Conservation (phyloP, 2,113 vertebrate species). For the Oncorhynchus mykiss region DNA sequence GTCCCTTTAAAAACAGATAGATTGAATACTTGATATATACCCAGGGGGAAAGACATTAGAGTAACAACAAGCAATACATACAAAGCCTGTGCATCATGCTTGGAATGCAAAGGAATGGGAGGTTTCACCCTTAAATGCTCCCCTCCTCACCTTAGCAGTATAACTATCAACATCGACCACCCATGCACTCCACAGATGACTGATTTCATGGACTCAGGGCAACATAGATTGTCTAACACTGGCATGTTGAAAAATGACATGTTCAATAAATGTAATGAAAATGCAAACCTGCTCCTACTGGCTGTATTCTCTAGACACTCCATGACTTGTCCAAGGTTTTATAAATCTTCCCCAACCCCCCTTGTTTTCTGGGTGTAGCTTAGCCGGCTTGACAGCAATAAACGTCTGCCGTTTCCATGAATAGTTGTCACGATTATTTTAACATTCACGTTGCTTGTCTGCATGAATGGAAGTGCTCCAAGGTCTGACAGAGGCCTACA, state of each 20-base stretch:
- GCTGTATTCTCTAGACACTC: conserved; percentile 50
- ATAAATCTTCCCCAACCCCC: conserved; percentile 36
- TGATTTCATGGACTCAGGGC: background rate
- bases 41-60: no score
- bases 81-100: no score
- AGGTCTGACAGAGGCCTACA: conserved; percentile 2
- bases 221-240: conserved; percentile 13
- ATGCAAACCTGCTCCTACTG: conserved; percentile 27
- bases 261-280: conserved; percentile 30
- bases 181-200: background rate
- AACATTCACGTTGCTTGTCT: conserved; percentile 15
- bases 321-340: conserved; percentile 26
- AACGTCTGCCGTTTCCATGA: conserved; percentile 33
- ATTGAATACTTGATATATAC: no score
- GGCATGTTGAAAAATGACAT: conserved; percentile 20
- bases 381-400: conserved; percentile 33
- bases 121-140: no score
- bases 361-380: conserved; percentile 29
- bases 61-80: no score
- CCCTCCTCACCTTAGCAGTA: no score
- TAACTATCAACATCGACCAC: background rate
- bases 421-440: conserved; percentile 25
- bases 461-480: conserved; percentile 14
- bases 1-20: no score
- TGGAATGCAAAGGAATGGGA: no score